Percentiles rank a stretch among this genome's conserved stretches.
Conservation (phyloP, 1,140 invertebrate species). For the Ceratina calcarata region DNA sequence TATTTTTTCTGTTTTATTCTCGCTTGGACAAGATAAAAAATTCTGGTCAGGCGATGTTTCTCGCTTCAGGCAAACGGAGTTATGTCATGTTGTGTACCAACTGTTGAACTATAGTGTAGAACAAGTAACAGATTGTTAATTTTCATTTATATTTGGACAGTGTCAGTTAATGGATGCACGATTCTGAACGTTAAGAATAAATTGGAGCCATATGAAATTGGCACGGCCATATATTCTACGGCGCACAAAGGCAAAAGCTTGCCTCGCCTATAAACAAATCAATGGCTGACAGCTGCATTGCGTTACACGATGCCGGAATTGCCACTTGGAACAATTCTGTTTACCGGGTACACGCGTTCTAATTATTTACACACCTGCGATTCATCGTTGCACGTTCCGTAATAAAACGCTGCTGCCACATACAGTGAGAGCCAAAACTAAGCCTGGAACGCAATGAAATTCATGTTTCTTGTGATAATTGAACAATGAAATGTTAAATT, state of each 20-base stretch:
- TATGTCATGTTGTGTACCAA: too few species aligned
- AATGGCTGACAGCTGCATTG: conserved; percentile 47
- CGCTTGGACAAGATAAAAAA: too few species aligned
- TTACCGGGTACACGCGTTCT: conserved; percentile 28
- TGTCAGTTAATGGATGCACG: conserved; percentile 34
- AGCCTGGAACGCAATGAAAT: too few species aligned
- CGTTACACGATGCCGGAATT: conserved; percentile 39
- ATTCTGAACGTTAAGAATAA: conserved; percentile 48
- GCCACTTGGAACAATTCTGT: conserved; percentile 32
- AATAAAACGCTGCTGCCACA: conserved; percentile 21
- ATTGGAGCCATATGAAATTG: conserved; percentile 55
- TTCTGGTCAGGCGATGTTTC: background rate
- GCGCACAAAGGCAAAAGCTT: conserved; percentile 28
- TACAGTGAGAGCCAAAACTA: too few species aligned
- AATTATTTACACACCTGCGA: conserved; percentile 59
- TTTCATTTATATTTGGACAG: conserved; percentile 25
- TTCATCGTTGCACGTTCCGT: conserved; percentile 38
- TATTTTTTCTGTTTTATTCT: background rate
- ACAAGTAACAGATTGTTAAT: conserved; percentile 5
- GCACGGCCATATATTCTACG: conserved; percentile 24
- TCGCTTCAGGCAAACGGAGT: background rate
- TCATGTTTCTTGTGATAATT: too few species aligned
- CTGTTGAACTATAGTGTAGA: background rate
- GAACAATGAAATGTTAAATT: too few species aligned
- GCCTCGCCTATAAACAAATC: conserved; percentile 58